Percentiles rank a stretch among this genome's conserved stretches.
These are phyloP conservation scores for Embiotoca jacksoni DNA, from an alignment of 2,113 vertebrate genomes.

Conservation along the genomic window DNA sequence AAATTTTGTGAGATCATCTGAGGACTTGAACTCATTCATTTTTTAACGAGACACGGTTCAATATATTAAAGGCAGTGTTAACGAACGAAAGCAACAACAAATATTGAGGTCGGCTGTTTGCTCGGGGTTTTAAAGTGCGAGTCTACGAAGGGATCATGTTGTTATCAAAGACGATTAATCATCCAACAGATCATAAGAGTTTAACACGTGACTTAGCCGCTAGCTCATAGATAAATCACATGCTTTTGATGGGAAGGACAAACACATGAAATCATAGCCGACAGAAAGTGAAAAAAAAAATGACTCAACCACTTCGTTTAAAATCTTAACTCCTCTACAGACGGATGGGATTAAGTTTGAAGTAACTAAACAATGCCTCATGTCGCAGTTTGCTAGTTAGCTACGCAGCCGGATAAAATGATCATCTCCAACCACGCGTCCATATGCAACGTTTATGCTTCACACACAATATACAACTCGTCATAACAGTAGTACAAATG, in stretches of 20 bases:
- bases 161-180: background rate
- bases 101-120: background rate
- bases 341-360: background rate
- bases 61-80: background rate
- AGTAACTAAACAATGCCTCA: background rate
- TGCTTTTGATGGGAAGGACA: accelerated
- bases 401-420: constrained; percentile 17
- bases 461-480: accelerated
- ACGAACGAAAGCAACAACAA: background rate
- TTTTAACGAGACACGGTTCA: background rate
- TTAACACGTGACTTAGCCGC: background rate
- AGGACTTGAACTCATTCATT: background rate
- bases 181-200: no score
- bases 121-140: background rate
- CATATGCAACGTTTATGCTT: accelerated
- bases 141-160: no score
- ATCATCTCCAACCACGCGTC: no score
- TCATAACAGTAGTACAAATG: background rate
- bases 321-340: background rate
- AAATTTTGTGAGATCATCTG: background rate
- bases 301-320: no score
- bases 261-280: background rate
- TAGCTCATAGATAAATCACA: background rate
- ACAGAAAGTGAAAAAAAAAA: background rate
- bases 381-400: constrained; percentile 26